Percentiles rank a stretch among this genome's conserved stretches.
Conservation (phyloP, 2,888 invertebrate species). For the Drosophila rellima region DNA sequence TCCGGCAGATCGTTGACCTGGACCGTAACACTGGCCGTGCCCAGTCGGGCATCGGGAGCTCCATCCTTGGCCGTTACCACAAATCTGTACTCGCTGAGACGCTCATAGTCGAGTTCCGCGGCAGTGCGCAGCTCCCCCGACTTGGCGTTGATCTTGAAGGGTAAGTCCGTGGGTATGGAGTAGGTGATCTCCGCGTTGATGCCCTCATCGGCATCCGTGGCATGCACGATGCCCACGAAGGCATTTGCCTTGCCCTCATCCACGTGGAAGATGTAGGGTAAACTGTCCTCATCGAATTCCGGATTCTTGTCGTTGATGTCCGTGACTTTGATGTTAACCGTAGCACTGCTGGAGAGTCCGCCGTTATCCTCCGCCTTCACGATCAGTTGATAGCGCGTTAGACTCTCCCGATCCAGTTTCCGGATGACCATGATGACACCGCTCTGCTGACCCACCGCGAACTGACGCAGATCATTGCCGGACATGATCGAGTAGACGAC, state of each 20-base stretch:
- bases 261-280: conserved; percentile 93
- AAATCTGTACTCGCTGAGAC: conserved; percentile 90
- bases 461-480: conserved; percentile 95
- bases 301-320: conserved; percentile 97
- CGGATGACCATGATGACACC: conserved; percentile 95
- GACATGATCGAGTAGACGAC: conserved; percentile 94
- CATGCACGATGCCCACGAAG: conserved; percentile 92
- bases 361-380: conserved; percentile 95
- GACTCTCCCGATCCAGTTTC: conserved; percentile 93
- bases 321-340: conserved; percentile 94
- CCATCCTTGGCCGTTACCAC: conserved; percentile 96
- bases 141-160: conserved; percentile 92
- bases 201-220: conserved; percentile 94
- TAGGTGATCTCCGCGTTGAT: conserved; percentile 93
- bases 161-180: conserved; percentile 91
- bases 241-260: conserved; percentile 89
- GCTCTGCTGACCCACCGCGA: conserved; percentile 93
- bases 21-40: conserved; percentile 94
- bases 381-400: conserved; percentile 95
- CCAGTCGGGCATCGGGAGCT: conserved; percentile 93
- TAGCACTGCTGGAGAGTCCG: conserved; percentile 92
- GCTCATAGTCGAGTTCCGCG: conserved; percentile 92
- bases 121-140: conserved; percentile 93
- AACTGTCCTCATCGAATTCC: conserved; percentile 90
- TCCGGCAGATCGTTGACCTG: conserved; percentile 92